phyloP scores from a whole-genome alignment of 2,888 invertebrate species.

The Phania funesta region DNA sequence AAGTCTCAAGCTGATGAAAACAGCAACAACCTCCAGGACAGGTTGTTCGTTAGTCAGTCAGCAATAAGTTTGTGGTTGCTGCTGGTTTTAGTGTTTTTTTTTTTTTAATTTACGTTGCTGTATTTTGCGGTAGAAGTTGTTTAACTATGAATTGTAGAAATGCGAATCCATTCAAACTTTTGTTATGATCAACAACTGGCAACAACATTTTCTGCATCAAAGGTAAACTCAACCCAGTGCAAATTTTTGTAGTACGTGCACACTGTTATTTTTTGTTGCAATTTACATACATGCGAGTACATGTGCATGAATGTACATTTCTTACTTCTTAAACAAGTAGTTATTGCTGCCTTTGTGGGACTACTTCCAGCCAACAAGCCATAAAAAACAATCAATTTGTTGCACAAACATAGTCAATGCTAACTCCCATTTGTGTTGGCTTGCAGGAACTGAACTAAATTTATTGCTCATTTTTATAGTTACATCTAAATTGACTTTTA shows the following conservation, averaged over 20 bases:
- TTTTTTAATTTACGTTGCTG: background rate
- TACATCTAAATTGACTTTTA: slow-evolving; percentile 80
- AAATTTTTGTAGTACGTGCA: slow-evolving; percentile 1
- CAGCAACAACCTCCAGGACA: slow-evolving; percentile 22
- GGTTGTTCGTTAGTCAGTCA: slow-evolving; percentile 36
- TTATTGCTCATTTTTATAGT: slow-evolving; percentile 79
- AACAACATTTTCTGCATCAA: slow-evolving; percentile 67
- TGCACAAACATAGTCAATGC: slow-evolving; percentile 65
- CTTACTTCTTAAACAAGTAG: slow-evolving; percentile 16
- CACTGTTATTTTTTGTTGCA: background rate
- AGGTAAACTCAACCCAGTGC: slow-evolving; percentile 60
- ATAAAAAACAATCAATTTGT: slow-evolving; percentile 67
- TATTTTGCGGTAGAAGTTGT: background rate
- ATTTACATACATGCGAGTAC: too few relatives aligned
- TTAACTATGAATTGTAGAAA: slow-evolving; percentile 29
- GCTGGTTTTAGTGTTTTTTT: background rate
- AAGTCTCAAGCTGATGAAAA: slow-evolving; percentile 6
- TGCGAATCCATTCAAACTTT: background rate
- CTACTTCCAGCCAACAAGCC: slow-evolving; percentile 27
- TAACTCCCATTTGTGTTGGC: slow-evolving; percentile 69
- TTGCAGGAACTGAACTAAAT: slow-evolving; percentile 74
- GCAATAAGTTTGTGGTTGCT: background rate
- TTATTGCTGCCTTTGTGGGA: slow-evolving; percentile 10
- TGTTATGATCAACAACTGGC: slow-evolving; percentile 24
- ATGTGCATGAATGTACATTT: background rate